Percentiles rank a stretch among this genome's conserved stretches.
Evolutionary conservation across 2,113 vertebrate species (phyloP).

Genomic region (Muntiacus muntjak): DNA sequence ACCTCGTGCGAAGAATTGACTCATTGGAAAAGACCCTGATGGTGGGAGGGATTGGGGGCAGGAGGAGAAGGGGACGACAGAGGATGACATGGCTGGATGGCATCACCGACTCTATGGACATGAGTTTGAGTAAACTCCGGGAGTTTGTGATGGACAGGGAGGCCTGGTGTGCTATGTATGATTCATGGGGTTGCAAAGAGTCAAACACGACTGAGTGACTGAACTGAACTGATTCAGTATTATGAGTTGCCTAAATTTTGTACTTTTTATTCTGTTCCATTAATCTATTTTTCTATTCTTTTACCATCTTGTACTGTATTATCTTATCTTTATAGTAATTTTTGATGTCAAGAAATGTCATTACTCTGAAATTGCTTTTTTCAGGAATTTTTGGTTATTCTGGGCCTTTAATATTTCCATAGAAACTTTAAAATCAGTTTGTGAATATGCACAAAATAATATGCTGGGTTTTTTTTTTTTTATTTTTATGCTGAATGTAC

Average conservation of each 20-base stretch:
- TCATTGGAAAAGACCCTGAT: too few species aligned
- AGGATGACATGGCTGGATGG: too few species aligned
- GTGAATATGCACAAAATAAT: not conserved
- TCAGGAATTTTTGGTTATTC: not conserved
- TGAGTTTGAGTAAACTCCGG: too few species aligned
- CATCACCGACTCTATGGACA: too few species aligned
- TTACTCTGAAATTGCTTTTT: not conserved
- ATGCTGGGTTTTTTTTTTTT: not conserved
- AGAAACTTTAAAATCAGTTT: not conserved
- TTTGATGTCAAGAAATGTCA: not conserved
- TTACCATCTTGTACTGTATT: not conserved
- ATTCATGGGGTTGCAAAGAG: too few species aligned
- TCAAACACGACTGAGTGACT: too few species aligned
- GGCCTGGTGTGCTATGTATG: too few species aligned
- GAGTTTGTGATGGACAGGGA: too few species aligned
- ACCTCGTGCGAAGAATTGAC: too few species aligned
- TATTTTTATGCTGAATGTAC: not conserved
- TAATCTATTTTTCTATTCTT: not conserved
- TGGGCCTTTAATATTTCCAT: not conserved
- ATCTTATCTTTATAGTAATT: not conserved
- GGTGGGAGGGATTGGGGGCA: too few species aligned
- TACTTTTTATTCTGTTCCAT: not conserved
- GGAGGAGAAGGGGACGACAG: too few species aligned
- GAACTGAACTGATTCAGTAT: not conserved
- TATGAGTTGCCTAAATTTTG: not conserved